phyloP scores from a whole-genome alignment of 2,113 vertebrate genomes.

The Mesembrinibis cayennensis region DNA sequence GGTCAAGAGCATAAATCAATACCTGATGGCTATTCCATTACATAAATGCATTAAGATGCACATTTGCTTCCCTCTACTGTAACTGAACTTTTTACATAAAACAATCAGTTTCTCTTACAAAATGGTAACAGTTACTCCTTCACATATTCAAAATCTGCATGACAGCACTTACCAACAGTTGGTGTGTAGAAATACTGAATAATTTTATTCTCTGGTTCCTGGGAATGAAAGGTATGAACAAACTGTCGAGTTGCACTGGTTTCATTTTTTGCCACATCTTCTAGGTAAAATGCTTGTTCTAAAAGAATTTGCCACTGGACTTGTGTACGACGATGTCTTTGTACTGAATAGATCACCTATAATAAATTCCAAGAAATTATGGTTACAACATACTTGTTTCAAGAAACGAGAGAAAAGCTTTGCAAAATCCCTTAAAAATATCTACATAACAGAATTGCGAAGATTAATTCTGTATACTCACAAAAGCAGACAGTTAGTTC shows the following conservation, averaged over 20 bases:
- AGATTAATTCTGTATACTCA: neutral
- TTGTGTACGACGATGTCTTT: slow-evolving; percentile 84
- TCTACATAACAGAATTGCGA: neutral
- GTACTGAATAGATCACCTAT: slow-evolving; percentile 89
- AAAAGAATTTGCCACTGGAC: slow-evolving; percentile 91
- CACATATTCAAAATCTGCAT: neutral
- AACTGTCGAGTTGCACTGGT: slow-evolving; percentile 80
- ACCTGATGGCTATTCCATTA: neutral
- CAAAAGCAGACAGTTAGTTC: neutral
- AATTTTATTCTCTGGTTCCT: slow-evolving; percentile 80
- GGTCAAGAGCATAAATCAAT: neutral
- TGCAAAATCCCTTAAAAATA: neutral
- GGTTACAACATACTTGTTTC: neutral
- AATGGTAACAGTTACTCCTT: neutral
- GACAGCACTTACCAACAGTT: slow-evolving; percentile 80
- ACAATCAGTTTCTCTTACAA: neutral
- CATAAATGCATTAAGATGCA: neutral
- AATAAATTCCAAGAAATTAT: neutral
- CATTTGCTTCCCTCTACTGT: neutral
- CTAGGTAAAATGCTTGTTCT: slow-evolving; percentile 87
- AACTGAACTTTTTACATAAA: neutral
- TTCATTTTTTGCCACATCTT: slow-evolving; percentile 90
- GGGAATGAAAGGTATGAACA: slow-evolving; percentile 79
- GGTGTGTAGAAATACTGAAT: slow-evolving; percentile 84
- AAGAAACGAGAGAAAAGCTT: neutral